Percentiles rank a stretch among this genome's conserved stretches.
These are phyloP conservation scores for Orchesella flavescens DNA, from an alignment of 2,888 invertebrate species.

Conservation along the genomic window DNA sequence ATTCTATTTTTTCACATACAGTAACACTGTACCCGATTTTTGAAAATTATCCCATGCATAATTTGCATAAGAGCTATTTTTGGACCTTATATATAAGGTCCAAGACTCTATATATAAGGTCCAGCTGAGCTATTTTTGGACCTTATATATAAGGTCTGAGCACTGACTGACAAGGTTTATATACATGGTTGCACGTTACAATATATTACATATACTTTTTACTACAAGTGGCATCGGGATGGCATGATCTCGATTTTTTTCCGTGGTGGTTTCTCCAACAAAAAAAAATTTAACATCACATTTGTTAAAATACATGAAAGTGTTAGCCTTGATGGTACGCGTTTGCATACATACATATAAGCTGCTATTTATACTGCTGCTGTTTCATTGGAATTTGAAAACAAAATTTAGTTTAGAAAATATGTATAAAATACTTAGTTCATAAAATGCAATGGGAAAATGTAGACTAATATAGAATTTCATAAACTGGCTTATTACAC, in stretches of 20 bases:
- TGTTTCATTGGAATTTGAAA: constrained; percentile 17
- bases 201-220: constrained; percentile 22
- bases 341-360: too few relatives aligned
- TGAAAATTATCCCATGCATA: too few relatives aligned
- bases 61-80: too few relatives aligned
- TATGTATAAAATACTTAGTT: constrained; percentile 4
- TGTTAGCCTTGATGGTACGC: constrained; percentile 4
- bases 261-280: constrained; percentile 1
- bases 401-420: constrained; percentile 16
- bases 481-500: constrained; percentile 59
- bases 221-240: constrained; percentile 62
- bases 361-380: too few relatives aligned
- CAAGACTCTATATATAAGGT: too few relatives aligned
- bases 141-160: too few relatives aligned
- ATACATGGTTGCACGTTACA: too few relatives aligned
- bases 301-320: constrained; percentile 50
- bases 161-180: too few relatives aligned
- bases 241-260: constrained; percentile 49
- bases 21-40: neutral
- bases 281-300: constrained; percentile 45
- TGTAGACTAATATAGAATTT: constrained; percentile 58
- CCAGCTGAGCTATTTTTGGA: too few relatives aligned
- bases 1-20: too few relatives aligned
- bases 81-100: too few relatives aligned
- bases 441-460: constrained; percentile 27